Evolutionary conservation across 1,140 invertebrate genomes (phyloP).

Genomic region (Cotesia chilonis): DNA sequence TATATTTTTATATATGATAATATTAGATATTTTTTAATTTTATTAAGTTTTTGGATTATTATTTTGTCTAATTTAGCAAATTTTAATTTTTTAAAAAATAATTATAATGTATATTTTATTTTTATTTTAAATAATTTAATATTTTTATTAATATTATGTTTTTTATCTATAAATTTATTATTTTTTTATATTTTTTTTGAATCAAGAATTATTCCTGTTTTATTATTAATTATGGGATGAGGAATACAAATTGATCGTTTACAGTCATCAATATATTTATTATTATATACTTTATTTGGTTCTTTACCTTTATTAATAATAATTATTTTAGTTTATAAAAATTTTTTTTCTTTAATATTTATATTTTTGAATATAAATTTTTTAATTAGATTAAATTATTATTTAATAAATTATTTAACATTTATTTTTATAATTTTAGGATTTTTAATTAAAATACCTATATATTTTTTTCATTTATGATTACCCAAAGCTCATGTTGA

Average conservation of each 20-base stretch:
- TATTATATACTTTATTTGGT: slow-evolving; percentile 72
- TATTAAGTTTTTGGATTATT: no score
- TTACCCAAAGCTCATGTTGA: slow-evolving; percentile 79
- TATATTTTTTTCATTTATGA: slow-evolving; percentile 76
- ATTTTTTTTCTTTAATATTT: slow-evolving; percentile 50
- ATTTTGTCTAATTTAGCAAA: no score
- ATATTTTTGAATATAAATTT: slow-evolving; percentile 62
- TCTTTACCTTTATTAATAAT: slow-evolving; percentile 68
- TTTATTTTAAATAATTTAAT: no score
- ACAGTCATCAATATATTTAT: slow-evolving; percentile 69
- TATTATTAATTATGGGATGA: slow-evolving; percentile 71
- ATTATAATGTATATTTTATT: no score
- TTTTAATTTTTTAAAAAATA: no score
- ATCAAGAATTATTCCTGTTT: slow-evolving; percentile 51
- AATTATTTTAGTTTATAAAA: slow-evolving; percentile 39
- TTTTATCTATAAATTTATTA: background rate
- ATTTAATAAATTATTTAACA: slow-evolving; percentile 60
- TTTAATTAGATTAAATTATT: slow-evolving; percentile 54
- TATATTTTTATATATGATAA: no score
- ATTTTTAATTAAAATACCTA: slow-evolving; percentile 77
- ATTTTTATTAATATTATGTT: no score
- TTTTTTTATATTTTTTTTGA: slow-evolving; percentile 66
- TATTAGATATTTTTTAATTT: no score
- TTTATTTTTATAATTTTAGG: slow-evolving; percentile 67
- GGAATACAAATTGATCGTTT: slow-evolving; percentile 71